Evolutionary conservation across 1,140 invertebrate genomes (phyloP).

Genomic region (Drosophila parabipectinata): DNA sequence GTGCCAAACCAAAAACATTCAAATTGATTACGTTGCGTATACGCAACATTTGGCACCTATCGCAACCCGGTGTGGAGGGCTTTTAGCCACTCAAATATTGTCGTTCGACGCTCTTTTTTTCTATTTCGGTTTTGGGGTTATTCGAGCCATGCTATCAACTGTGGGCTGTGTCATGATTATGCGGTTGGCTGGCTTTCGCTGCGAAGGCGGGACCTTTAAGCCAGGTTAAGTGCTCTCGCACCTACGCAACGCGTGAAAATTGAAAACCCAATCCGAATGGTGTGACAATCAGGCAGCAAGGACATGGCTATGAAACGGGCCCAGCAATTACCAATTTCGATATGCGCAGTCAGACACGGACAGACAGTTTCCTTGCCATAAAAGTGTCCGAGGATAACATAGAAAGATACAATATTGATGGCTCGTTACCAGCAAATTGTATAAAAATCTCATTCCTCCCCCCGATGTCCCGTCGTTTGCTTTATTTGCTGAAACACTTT

Average conservation of each 20-base stretch:
- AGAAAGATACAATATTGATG: conserved; percentile 59
- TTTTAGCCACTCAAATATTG: conserved; percentile 41
- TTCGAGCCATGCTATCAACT: conserved; percentile 31
- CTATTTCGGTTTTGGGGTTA: conserved; percentile 9
- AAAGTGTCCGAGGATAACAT: conserved; percentile 46
- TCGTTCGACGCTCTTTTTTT: conserved; percentile 19
- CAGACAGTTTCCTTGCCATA: conserved; percentile 49
- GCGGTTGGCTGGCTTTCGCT: conserved; percentile 38
- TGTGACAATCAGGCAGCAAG: conserved; percentile 38
- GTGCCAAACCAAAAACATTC: conserved; percentile 62
- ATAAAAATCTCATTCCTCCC: conserved; percentile 44
- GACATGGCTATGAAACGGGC: conserved; percentile 18
- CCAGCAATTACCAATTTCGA: conserved; percentile 60
- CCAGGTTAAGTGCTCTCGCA: conserved; percentile 58
- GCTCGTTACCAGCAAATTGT: conserved; percentile 61
- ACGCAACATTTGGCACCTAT: conserved; percentile 62
- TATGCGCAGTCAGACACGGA: conserved; percentile 54
- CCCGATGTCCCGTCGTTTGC: conserved; percentile 23
- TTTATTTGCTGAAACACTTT: conserved; percentile 55
- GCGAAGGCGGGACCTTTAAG: conserved; percentile 24
- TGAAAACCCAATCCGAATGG: conserved; percentile 53
- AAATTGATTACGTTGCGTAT: conserved; percentile 74
- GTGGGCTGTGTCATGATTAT: conserved; percentile 50
- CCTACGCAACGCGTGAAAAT: conserved; percentile 52
- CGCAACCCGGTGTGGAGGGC: conserved; percentile 24